A percentile compares a stretch with the other conserved stretches of the same genome.
phyloP scores from a whole-genome alignment of 2,113 vertebrate genomes.

The Melanerpes aurifrons region DNA sequence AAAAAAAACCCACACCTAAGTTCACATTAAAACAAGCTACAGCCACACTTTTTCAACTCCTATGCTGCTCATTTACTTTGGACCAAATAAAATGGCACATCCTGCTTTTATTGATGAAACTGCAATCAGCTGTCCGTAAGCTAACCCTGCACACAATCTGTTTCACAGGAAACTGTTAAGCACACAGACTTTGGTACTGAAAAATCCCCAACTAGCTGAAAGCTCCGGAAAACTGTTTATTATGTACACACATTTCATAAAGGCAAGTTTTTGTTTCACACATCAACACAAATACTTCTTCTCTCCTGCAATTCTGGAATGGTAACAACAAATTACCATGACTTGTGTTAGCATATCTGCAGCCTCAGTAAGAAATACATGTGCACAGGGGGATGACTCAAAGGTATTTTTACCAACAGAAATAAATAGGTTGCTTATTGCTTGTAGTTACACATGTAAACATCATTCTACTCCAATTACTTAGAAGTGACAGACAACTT shows the following conservation, averaged over 20 bases:
- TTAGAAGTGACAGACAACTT: neutral
- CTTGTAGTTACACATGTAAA: neutral
- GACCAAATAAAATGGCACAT: neutral
- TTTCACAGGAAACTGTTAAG: neutral
- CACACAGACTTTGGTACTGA: neutral
- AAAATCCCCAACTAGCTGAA: neutral
- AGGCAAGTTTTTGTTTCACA: neutral
- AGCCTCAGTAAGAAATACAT: neutral
- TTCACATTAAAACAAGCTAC: too few relatives aligned
- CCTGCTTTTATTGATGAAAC: neutral
- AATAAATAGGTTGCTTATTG: neutral
- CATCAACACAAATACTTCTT: neutral
- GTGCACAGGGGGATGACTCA: neutral
- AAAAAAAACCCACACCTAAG: neutral
- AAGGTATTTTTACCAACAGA: neutral
- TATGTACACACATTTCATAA: neutral
- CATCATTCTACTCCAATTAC: neutral
- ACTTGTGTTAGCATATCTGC: neutral
- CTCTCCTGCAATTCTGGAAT: neutral
- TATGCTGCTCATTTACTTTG: neutral
- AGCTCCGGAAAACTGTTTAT: neutral
- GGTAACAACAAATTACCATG: neutral
- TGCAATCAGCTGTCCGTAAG: neutral
- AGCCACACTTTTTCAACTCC: neutral
- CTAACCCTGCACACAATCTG: neutral